A percentile compares a stretch with the other conserved stretches of the same genome.
Evolutionary conservation across 2,113 vertebrate genomes (phyloP).

Genomic region (Rhea pennata): DNA sequence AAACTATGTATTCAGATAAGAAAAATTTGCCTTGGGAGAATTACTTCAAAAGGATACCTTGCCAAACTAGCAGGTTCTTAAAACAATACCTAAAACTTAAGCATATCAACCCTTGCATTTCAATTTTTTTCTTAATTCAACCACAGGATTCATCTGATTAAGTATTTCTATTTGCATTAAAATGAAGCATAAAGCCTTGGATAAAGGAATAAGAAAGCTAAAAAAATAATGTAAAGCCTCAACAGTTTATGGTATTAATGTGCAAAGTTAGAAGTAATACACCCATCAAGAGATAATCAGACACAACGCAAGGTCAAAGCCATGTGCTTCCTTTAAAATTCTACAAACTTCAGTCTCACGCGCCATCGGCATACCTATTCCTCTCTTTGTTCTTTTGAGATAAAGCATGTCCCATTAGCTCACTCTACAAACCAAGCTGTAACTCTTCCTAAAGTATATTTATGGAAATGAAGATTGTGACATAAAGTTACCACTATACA

Average conservation of each 20-base stretch:
- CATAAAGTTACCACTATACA: not conserved
- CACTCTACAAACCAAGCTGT: not conserved
- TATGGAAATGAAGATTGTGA: not conserved
- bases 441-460: not conserved
- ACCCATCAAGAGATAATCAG: not conserved
- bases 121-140: not conserved
- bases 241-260: not conserved
- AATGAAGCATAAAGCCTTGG: not conserved
- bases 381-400: not conserved
- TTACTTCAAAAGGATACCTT: not conserved
- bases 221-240: not conserved
- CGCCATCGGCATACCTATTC: not conserved
- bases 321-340: not conserved
- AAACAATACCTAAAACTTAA: not conserved
- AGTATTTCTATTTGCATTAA: not conserved
- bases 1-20: not conserved
- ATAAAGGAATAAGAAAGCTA: not conserved
- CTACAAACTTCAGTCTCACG: not conserved
- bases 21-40: not conserved
- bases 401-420: not conserved
- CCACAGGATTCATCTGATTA: not conserved
- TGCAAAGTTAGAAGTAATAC: not conserved
- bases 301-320: fast-evolving
- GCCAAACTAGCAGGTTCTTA: not conserved
- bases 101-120: not conserved